Base-by-base conservation (phyloP, 2,888 invertebrate species). In the Eristalis tenax region DNA sequence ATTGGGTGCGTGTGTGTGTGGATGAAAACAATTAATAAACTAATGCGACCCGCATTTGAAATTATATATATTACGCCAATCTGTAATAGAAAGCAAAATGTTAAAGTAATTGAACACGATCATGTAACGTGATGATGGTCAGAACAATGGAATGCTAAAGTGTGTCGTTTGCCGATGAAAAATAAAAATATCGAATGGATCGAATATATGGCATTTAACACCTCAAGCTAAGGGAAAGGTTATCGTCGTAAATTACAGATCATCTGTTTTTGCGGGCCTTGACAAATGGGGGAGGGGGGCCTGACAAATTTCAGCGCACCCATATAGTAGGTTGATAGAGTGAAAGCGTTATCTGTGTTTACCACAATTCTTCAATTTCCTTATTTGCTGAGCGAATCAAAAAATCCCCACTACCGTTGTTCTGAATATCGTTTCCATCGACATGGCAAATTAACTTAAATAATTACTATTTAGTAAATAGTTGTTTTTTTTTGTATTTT, bases 21-120 rank as follows among this genome's bases (percentile, higher is more conserved):
- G 50, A 61, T n/a, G 82, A 61, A 15, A 32, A 69, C 22, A 23
- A 79, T 66, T 73, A 84, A 56, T 79, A 43, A 70, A 57, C 18
- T 59, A 79, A 75, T 66, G 78, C 70, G 83, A 71, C 82, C 83
- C 83, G 82, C 86, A 83, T 86, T 83, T 79, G 66, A 40, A 71
- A 38, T 43, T 35, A 23, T 50, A 50, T 50, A 40, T 50, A 56
- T 64, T 69, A 43, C 86, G 83, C 78, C 78, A 83, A 83, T 86
- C 86, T 86, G 78, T 26, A 86, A 86, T 66, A 18, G 35, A 83
- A 86, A 75, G 68, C 11, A 86, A 74, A 64, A 10, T 57, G 0
- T 57, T 43, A 22, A 57, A 61, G 59, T 75, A 23, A 78, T 64
- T 81, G 23, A 2, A 63, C 43, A 23, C 8, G 43, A 56, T n/a